Evolutionary conservation across 2,113 vertebrate species (phyloP), one percentile per base, ranked within the genome.

Genomic region (Cheilinus undulatus): DNA sequence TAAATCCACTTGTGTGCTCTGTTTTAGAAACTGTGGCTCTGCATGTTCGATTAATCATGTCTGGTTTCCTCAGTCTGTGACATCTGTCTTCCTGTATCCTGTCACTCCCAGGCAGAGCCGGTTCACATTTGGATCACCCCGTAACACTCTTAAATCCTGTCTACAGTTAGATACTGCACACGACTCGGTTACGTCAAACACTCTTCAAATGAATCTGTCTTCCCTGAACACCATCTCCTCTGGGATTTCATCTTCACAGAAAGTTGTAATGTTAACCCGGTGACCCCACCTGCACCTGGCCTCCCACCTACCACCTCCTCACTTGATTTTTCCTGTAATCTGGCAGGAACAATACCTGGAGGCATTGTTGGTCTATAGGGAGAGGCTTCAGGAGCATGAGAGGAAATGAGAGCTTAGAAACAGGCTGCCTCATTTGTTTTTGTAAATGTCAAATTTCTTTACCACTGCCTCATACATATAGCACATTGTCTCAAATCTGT

Each of bases 31-130:
- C 59, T 22, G 28, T 20, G 36, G 36, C 42, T 58, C 43, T 58
- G 36, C 14, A 23, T 36, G 62, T 82, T 76, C 19, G 1, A 69
- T 88, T 58, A 82, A 85, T 88, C 28, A 57, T 24, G 48, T 58
- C 73, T 40, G 27, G 72, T 62, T 87, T 88, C 85, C 88, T 86
- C 72, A 32, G 38, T 42, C 17, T 56, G 53, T 69, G 81, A 85
- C 74, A 71, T 84, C 58, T 78, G 59, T 80, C 73, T 89, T 89
- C 86, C 88, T 88, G 88, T 78, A 88, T 91, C 86, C 88, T 86
- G 88, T 72, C 86, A 81, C 73, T 86, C 61, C 64, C 59, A 59
- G 32, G 24, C 71, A 66, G n/a, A 81, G 42, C 42, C 50, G n/a
- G 9, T 72, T 69, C 70, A 78, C 75, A 53, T 86, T 50, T 71